Evolutionary conservation across 2,888 invertebrate genomes (phyloP).

Genomic region (Cataglyphis albicans): DNA sequence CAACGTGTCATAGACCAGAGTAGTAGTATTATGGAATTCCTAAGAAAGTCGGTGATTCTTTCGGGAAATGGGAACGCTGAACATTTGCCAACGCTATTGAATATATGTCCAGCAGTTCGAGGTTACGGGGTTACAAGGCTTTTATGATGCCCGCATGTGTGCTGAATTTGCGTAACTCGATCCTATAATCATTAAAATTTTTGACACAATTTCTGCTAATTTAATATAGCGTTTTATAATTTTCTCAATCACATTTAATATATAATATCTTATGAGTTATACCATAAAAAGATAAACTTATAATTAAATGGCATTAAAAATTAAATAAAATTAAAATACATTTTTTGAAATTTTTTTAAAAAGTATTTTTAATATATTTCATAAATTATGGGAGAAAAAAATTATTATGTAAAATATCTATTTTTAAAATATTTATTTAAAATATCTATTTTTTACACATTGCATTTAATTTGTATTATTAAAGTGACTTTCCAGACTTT

Average conservation of each 20-base stretch:
- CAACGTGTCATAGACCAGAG: neutral
- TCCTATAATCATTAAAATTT: conserved; percentile 12
- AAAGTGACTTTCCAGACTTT: neutral
- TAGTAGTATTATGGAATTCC: conserved; percentile 9
- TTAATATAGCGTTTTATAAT: neutral
- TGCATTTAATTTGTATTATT: neutral
- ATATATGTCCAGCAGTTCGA: conserved; percentile 42
- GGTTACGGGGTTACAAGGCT: conserved; percentile 53
- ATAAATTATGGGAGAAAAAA: neutral
- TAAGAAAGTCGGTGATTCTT: conserved; percentile 40
- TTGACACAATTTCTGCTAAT: neutral
- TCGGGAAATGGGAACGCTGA: conserved; percentile 44
- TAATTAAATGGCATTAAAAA: neutral
- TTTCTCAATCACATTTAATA: neutral
- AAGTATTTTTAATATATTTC: neutral
- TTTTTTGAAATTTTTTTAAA: neutral
- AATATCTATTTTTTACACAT: neutral
- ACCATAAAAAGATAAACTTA: neutral
- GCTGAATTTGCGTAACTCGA: conserved; percentile 31
- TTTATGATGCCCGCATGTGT: conserved; percentile 35
- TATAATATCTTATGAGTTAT: neutral
- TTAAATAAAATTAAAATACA: neutral
- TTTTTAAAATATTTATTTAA: neutral
- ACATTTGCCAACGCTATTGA: conserved; percentile 41
- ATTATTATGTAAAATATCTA: neutral